phyloP scores from a whole-genome alignment of 2,888 invertebrate genomes.

The Terebella lapidaria region DNA sequence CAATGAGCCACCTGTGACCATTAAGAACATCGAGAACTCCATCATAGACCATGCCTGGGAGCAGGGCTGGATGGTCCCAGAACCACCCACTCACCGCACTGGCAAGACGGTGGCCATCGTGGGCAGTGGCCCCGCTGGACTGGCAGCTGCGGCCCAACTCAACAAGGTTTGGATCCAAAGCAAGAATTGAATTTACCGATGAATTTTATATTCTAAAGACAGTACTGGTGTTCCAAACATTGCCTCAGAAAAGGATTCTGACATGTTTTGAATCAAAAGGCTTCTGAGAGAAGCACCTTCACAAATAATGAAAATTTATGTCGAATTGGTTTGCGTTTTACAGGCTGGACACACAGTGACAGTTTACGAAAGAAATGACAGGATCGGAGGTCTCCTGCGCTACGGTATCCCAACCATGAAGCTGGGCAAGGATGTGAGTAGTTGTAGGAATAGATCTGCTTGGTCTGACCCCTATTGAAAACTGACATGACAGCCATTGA shows the following conservation, averaged over 20 bases:
- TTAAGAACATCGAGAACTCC: slow-evolving; percentile 97
- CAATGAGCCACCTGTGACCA: slow-evolving; percentile 93
- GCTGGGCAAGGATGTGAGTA: slow-evolving; percentile 76
- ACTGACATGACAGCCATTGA: too few relatives aligned
- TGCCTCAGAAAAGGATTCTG: not conserved
- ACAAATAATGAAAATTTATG: not conserved
- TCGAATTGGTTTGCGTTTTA: not conserved
- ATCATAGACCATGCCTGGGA: slow-evolving; percentile 98
- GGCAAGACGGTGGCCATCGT: slow-evolving; percentile 82
- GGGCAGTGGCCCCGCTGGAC: slow-evolving; percentile 86
- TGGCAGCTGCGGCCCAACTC: slow-evolving; percentile 91
- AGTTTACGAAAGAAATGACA: slow-evolving; percentile 94
- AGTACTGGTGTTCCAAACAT: not conserved
- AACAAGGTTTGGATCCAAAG: slow-evolving; percentile 79
- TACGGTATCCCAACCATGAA: slow-evolving; percentile 99
- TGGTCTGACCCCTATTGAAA: too few relatives aligned
- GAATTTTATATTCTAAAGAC: too few relatives aligned
- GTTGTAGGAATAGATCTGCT: too few relatives aligned
- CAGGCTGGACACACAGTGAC: slow-evolving; percentile 91
- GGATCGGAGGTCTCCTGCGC: slow-evolving; percentile 87
- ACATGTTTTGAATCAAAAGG: too few relatives aligned
- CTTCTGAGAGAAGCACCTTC: too few relatives aligned
- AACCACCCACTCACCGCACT: slow-evolving; percentile 69
- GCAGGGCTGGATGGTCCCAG: slow-evolving; percentile 86
- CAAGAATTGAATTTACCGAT: too few relatives aligned